Evolutionary conservation across 2,797 vertebrate genomes (phyloP).

Genomic region (Scolopax bukidnonensis): DNA sequence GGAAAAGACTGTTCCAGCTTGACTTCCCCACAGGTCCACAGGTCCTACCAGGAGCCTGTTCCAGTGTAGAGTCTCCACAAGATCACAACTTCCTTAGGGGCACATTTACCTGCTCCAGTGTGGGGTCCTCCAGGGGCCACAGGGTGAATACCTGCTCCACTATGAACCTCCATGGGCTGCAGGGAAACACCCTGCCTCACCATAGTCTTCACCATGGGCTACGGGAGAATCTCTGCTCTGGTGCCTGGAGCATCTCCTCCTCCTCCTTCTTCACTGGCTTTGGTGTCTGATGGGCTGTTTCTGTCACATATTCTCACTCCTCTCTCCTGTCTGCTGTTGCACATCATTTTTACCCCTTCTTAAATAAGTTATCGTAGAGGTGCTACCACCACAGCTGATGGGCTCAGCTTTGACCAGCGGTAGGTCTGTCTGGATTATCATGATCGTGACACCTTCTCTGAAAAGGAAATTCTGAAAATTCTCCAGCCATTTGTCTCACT

Average conservation of each 20-base stretch:
- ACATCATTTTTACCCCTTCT: not conserved
- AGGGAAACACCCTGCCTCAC: not conserved
- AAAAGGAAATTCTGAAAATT: not conserved
- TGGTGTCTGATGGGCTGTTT: not conserved
- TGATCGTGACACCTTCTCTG: not conserved
- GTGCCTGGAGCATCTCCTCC: not conserved
- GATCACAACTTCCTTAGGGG: not conserved
- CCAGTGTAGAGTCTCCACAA: not conserved
- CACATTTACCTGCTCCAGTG: not conserved
- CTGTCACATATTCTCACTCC: not conserved
- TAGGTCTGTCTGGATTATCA: not conserved
- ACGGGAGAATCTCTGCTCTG: not conserved
- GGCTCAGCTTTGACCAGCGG: too few species aligned
- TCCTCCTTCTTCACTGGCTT: not conserved
- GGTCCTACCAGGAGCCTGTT: not conserved
- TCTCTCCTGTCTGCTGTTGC: not conserved
- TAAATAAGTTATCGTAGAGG: not conserved
- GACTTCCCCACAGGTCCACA: accelerated
- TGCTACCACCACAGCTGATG: not conserved
- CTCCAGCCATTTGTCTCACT: not conserved
- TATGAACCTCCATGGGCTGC: not conserved
- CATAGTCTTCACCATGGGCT: not conserved
- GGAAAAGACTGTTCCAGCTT: not conserved
- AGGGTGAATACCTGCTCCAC: not conserved
- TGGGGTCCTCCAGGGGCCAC: accelerated